These are phyloP conservation scores for Agrochola lota DNA, from an alignment of 2,888 invertebrate genomes.

Conservation along the genomic window DNA sequence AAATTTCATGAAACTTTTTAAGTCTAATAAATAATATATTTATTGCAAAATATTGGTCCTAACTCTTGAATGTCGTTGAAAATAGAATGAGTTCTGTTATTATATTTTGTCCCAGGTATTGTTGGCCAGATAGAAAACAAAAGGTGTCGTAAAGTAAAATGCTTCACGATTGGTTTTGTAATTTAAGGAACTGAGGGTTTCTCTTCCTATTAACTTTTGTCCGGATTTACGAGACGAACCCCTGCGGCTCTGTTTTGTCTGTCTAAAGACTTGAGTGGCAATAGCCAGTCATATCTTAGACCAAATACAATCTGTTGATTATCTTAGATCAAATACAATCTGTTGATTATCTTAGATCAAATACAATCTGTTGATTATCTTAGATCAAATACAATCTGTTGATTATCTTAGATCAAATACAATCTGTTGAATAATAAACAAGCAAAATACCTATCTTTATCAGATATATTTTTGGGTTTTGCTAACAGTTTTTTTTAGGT, in stretches of 20 bases:
- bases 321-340: background rate
- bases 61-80: slow-evolving; percentile 42
- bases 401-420: background rate
- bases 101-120: slow-evolving; percentile 21
- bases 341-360: background rate
- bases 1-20: slow-evolving; percentile 44
- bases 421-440: background rate
- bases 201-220: background rate
- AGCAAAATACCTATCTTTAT: background rate
- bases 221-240: background rate
- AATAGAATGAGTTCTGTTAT: slow-evolving; percentile 45
- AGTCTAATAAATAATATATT: slow-evolving; percentile 36
- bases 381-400: background rate
- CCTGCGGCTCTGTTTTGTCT: background rate
- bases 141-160: slow-evolving; percentile 24
- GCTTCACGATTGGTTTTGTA: slow-evolving; percentile 13
- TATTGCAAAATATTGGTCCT: slow-evolving; percentile 44
- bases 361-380: background rate
- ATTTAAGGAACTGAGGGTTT: background rate
- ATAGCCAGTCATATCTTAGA: background rate
- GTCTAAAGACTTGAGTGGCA: background rate
- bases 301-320: no score
- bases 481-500: background rate
- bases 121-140: slow-evolving; percentile 49
- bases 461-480: no score